Evolutionary conservation across 2,113 vertebrate genomes (phyloP).

Genomic region (Boulengeromyrus knoepffleri): DNA sequence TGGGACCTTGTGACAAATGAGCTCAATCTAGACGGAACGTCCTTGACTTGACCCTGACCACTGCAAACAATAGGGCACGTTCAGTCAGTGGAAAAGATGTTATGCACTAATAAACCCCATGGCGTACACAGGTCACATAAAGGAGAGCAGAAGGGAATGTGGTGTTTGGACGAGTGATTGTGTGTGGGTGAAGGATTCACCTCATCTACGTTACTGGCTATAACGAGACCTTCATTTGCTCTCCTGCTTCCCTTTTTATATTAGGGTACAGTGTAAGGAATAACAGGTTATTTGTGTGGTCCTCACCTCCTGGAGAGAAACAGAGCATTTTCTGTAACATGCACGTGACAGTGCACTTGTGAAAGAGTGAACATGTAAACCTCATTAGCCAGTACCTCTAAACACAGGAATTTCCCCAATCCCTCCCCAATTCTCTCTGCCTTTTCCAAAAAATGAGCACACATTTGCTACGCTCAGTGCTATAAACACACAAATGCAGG

Average conservation of each 20-base stretch:
- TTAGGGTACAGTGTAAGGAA: conserved; percentile 49
- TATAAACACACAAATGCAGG: conserved; percentile 84
- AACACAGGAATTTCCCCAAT: conserved; percentile 69
- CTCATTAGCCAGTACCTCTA: conserved; percentile 43
- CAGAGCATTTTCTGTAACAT: conserved; percentile 78
- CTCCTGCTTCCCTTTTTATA: conserved; percentile 43
- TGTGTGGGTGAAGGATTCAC: conserved; percentile 61
- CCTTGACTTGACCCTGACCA: conserved; percentile 99
- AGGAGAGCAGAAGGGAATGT: conserved; percentile 47
- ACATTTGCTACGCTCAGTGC: conserved; percentile 73
- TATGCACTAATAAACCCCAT: conserved; percentile 98
- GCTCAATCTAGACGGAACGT: conserved; percentile 96
- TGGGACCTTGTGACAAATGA: conserved; percentile 98
- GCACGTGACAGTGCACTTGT: conserved; percentile 76
- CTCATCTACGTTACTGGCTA: conserved; percentile 98
- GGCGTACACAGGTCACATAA: conserved; percentile 79
- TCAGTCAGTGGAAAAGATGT: conserved; percentile 99
- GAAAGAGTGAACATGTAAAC: conserved; percentile 47
- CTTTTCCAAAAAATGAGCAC: conserved; percentile 74
- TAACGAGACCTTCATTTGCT: conserved; percentile 80
- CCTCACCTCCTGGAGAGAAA: conserved; percentile 68
- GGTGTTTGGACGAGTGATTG: conserved; percentile 41
- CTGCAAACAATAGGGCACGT: conserved; percentile 94
- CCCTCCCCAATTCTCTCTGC: conserved; percentile 9
- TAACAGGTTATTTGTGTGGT: conserved; percentile 74